A percentile compares a stretch with the other conserved stretches of the same genome.
Conservation (phyloP, 2,888 invertebrate species). For the Hirtodrosophila cameraria region DNA sequence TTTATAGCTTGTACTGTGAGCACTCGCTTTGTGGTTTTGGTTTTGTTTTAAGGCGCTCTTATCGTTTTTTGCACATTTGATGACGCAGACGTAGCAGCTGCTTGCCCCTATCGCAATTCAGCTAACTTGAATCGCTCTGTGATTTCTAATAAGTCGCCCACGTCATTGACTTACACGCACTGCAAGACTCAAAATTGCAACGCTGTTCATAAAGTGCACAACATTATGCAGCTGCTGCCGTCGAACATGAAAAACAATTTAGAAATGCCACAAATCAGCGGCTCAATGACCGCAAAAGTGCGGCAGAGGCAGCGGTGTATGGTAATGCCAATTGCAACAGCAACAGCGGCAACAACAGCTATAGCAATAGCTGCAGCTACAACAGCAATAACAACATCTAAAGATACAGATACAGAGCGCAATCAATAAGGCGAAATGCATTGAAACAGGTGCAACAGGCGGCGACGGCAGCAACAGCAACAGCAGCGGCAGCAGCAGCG, state of each 20-base stretch:
- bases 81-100: constrained; percentile 24
- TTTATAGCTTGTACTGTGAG: constrained; percentile 59
- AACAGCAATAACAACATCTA: constrained; percentile 3
- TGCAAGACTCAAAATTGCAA: constrained; percentile 46
- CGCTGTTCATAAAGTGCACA: constrained; percentile 65
- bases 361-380: constrained; percentile 10
- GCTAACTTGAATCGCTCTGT: constrained; percentile 18
- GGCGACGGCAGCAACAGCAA: too few relatives aligned
- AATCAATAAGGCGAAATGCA: constrained; percentile 71
- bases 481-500: too few relatives aligned
- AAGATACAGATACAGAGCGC: constrained; percentile 44
- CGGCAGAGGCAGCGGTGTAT: constrained; percentile 37
- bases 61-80: constrained; percentile 31
- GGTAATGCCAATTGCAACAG: constrained; percentile 63
- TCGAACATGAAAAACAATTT: constrained; percentile 78
- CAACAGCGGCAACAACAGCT: constrained; percentile 1
- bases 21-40: constrained; percentile 17
- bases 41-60: constrained; percentile 15
- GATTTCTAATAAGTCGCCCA: constrained; percentile 34
- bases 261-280: constrained; percentile 77
- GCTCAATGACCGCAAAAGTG: constrained; percentile 71
- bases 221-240: constrained; percentile 73
- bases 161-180: constrained; percentile 24
- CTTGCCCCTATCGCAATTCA: constrained; percentile 32
- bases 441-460: constrained; percentile 71